phyloP scores from a whole-genome alignment of 2,113 vertebrate species.

The Heterocephalus glaber region DNA sequence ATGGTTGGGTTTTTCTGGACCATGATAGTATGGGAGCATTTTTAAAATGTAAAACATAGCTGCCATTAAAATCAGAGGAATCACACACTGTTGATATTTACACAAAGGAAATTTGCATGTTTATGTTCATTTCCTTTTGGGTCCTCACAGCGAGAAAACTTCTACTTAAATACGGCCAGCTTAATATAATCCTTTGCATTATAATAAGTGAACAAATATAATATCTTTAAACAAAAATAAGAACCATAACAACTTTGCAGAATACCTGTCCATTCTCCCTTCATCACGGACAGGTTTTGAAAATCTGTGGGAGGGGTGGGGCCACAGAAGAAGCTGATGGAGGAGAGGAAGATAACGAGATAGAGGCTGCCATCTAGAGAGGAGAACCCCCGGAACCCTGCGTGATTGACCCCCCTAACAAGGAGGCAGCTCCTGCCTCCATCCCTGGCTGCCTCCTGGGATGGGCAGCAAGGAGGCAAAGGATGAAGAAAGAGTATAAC shows the following conservation, averaged over 20 bases:
- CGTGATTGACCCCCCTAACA: neutral
- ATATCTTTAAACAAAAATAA: neutral
- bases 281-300: neutral
- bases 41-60: neutral
- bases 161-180: neutral
- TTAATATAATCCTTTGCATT: neutral
- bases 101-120: neutral
- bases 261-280: neutral
- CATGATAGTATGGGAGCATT: neutral
- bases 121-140: neutral
- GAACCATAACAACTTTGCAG: neutral
- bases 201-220: neutral
- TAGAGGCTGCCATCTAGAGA: neutral
- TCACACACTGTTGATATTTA: neutral
- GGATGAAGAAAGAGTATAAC: neutral
- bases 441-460: too few species aligned
- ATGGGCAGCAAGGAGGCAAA: neutral
- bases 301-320: neutral
- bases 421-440: too few species aligned
- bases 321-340: neutral
- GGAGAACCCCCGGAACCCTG: neutral
- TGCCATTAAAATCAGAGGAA: neutral
- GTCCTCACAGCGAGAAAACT: neutral
- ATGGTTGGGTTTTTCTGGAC: neutral
- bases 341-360: neutral